Evolutionary conservation across 1,140 invertebrate species (phyloP), one percentile per base, ranked within the genome.

Genomic region (Drosophila athabasca): DNA sequence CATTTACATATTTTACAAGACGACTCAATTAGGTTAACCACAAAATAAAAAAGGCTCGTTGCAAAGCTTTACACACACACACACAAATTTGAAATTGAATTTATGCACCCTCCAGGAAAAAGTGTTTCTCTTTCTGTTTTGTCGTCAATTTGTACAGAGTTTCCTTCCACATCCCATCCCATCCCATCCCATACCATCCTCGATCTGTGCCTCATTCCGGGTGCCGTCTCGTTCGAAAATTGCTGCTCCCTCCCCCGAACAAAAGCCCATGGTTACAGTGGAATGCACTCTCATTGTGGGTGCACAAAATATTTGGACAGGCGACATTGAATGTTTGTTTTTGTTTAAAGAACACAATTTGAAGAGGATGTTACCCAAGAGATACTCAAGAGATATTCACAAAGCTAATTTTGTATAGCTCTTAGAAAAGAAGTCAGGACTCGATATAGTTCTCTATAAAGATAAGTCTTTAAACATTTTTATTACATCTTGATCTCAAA

Each of bases 11-110:
- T 82, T 75, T 85, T 67, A 90, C 65, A 79, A 90, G 88, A 75
- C 74, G 84, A 90, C 88, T 90, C 88, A 90, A 90, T 90, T 90
- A 90, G 88, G 83, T 89, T 84, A 90, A 85, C 88, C 88, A 71
- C 88, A 88, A 81, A 84, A 80, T 77, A 60, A 71, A 78, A 85
- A 87, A 70, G 46, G 2, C 62, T 66, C 55, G 49, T 43, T 53
- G 72, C 51, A 65, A 85, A 89, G 88, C 75, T 90, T 90, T 90
- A 75, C 81, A 31, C 29, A 31, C 29, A 35, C 82, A 76, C 82
- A 39, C 35, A 39, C 35, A 39, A 39, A 83, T 89, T 88, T 68
- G 44, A 75, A 89, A 89, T 90, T 90, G 74, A 90, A 90, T 90
- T 90, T 90, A 90, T 90, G 88, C 88, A 90, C 88, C 88, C 88